A percentile compares a stretch with the other conserved stretches of the same genome.
Evolutionary conservation across 2,797 vertebrate genomes (phyloP).

Genomic region (Leptatherina wallacei): DNA sequence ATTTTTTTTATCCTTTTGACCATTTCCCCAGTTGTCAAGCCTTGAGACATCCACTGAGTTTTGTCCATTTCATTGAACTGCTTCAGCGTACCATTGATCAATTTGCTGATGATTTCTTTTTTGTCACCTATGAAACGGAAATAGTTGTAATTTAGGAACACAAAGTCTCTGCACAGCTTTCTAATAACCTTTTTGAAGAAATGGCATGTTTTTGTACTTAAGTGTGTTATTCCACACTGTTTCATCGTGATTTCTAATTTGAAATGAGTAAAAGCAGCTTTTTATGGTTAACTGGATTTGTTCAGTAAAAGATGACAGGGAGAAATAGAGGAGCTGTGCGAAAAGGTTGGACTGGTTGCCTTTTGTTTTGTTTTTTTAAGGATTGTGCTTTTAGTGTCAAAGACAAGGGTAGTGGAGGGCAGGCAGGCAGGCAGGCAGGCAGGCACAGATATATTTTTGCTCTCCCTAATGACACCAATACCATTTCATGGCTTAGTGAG

Average conservation of each 20-base stretch:
- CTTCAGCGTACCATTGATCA: constrained; percentile 11
- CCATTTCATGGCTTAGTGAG: constrained; percentile 80
- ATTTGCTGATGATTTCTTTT: constrained; percentile 3
- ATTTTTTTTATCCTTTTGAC: constrained; percentile 6
- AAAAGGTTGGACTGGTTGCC: constrained; percentile 31
- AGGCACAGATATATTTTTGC: constrained; percentile 77
- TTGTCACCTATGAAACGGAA: not conserved
- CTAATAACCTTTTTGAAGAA: constrained; percentile 15
- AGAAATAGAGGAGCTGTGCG: constrained; percentile 50
- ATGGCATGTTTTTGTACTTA: not conserved
- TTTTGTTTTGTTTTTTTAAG: constrained; percentile 33
- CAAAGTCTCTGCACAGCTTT: not conserved
- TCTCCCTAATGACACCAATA: constrained; percentile 79
- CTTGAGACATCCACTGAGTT: not conserved
- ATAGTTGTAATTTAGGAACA: not conserved
- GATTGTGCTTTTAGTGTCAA: constrained; percentile 67
- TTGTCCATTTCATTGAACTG: constrained; percentile 1
- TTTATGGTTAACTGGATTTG: constrained; percentile 59
- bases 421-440: constrained; percentile 60
- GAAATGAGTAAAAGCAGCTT: constrained; percentile 12
- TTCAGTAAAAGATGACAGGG: constrained; percentile 57
- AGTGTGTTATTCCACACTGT: constrained; percentile 13
- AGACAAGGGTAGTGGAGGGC: constrained; percentile 66
- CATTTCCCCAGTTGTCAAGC: constrained; percentile 1
- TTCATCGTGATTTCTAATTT: constrained; percentile 18